A percentile compares a stretch with the other conserved stretches of the same genome.
Evolutionary conservation across 2,888 invertebrate species (phyloP).

Genomic region (Trichogramma dendrolimi): DNA sequence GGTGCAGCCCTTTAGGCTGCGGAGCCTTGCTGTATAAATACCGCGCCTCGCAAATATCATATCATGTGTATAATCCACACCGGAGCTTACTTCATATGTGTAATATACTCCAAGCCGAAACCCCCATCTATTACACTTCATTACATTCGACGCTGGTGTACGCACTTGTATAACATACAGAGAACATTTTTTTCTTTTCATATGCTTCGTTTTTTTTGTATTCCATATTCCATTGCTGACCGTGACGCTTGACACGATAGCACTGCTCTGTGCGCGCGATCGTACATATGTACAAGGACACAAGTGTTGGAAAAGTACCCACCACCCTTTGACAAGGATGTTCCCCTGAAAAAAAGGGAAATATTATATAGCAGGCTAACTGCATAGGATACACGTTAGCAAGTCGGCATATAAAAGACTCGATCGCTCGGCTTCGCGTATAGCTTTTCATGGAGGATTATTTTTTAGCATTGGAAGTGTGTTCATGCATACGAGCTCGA

Average conservation of each 20-base stretch:
- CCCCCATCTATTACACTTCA: slow-evolving; percentile 25
- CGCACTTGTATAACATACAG: background rate
- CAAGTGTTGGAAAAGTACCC: slow-evolving; percentile 25
- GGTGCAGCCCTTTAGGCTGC: too few species aligned
- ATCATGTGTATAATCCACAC: background rate
- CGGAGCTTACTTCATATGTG: background rate
- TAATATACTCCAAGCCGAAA: background rate
- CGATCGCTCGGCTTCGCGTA: slow-evolving; percentile 7
- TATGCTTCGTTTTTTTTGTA: too few species aligned
- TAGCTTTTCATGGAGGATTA: slow-evolving; percentile 2
- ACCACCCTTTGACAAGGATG: slow-evolving; percentile 13
- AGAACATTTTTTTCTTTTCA: too few species aligned
- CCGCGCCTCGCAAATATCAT: too few species aligned
- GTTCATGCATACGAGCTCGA: background rate
- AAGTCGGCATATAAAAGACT: slow-evolving; percentile 11
- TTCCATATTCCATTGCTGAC: too few species aligned
- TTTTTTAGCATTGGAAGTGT: background rate
- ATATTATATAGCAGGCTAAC: background rate
- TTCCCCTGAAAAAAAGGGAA: slow-evolving; percentile 16
- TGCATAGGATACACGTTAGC: too few species aligned
- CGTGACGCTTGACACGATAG: too few species aligned
- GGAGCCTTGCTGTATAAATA: too few species aligned
- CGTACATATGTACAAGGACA: too few species aligned
- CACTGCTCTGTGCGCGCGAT: slow-evolving; percentile 16
- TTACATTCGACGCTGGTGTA: slow-evolving; percentile 7